Base-by-base conservation (phyloP, 2,113 vertebrate species). In the Halcyon malimbica region DNA sequence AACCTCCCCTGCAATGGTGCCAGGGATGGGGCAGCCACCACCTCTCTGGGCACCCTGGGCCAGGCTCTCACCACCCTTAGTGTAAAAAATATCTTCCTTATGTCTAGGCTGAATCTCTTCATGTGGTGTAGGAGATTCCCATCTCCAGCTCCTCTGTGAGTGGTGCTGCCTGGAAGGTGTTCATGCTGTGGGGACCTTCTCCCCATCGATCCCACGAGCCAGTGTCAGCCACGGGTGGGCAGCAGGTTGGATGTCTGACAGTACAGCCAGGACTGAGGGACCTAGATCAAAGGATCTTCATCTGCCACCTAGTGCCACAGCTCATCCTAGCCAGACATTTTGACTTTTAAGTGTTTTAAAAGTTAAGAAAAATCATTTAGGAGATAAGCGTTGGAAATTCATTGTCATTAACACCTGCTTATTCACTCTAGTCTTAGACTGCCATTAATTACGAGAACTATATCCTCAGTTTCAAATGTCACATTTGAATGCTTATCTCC, bases 121-220 rank as follows among this genome's bases (percentile, higher is more conserved):
- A 63, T 6, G 2, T 28, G 50, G 25, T 20, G 8, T 21, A 5
- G 13, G 64, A 71, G 57, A 37, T 71, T 53, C 28, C 42, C 71
- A 51, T 50, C 19, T 70, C 46, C 56, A 42, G 31, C 48, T 46
- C 13, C 39, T 41, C 44, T 5, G 39, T 35, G 21, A 41, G 41
- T 9, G 4, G 37, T 57, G 4, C 50, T 48, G 46, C 46, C 16
- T 12, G 37, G 23, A 28, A 46, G 53, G 56, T 2, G 2, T 28
- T 33, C 23, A 2, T 13, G 17, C 17, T 3, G 20, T 2, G 19
- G 8, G 60, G 60, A 62, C 33, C 60, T 62, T 25, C 24, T 63
- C 26, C 37, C 9, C 5, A 0, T 5, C 1, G 1, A 24, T 15
- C 50, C 56, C 63, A 10, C 1, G 67, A 20, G 48, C 10, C 68